Percentiles rank a stretch among this genome's conserved stretches.
These are phyloP conservation scores for Musca vetustissima DNA, from an alignment of 1,140 invertebrate species.

Conservation along the genomic window DNA sequence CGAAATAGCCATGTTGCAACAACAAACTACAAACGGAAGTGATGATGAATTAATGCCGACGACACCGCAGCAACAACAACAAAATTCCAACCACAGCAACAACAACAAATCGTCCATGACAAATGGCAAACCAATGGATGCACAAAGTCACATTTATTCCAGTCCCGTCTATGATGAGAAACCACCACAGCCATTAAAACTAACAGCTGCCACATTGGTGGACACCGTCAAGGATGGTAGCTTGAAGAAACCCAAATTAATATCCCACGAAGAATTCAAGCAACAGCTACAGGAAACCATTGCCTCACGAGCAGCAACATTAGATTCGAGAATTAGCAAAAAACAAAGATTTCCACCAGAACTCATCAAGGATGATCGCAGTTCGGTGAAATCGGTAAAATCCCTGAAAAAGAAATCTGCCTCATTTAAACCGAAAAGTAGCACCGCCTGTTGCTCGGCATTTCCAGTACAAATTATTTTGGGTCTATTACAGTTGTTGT, in stretches of 20 bases:
- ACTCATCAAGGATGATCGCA: conserved; percentile 40
- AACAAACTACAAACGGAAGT: conserved; percentile 22
- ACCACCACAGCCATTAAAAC: conserved; percentile 36
- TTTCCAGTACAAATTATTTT: conserved; percentile 50
- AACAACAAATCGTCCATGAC: conserved; percentile 7
- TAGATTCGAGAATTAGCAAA: conserved; percentile 52
- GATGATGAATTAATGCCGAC: conserved; percentile 26
- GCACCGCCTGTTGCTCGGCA: conserved; percentile 45
- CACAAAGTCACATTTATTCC: conserved; percentile 53
- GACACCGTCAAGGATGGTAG: conserved; percentile 29
- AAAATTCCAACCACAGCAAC: conserved; percentile 22
- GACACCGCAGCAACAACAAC: conserved; percentile 26
- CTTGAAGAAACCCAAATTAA: conserved; percentile 39
- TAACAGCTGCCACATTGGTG: conserved; percentile 38
- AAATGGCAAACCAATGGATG: conserved; percentile 38
- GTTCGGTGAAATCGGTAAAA: conserved; percentile 37
- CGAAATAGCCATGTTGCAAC: conserved; percentile 44
- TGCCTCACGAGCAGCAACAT: conserved; percentile 37
- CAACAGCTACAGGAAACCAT: conserved; percentile 46
- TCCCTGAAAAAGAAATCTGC: conserved; percentile 34
- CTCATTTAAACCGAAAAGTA: neutral
- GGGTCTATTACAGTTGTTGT: conserved; percentile 46
- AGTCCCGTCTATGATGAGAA: conserved; percentile 53
- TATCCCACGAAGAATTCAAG: conserved; percentile 49
- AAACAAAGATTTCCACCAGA: conserved; percentile 51